Base-by-base conservation (phyloP, 2,888 invertebrate genomes). In the Perizoma affinitatum region DNA sequence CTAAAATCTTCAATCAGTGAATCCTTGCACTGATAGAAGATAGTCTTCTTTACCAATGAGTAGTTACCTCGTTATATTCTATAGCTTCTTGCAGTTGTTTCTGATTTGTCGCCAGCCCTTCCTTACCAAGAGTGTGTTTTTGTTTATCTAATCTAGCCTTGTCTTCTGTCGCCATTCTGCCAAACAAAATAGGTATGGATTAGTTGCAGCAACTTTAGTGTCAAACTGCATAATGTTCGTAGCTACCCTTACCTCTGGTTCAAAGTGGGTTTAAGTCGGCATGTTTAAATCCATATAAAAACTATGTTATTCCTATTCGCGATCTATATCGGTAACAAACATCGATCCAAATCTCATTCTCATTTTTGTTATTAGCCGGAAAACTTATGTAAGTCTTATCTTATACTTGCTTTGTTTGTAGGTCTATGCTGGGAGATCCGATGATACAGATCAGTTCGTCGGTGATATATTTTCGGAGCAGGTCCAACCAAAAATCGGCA, bases 141-240 rank as follows among this genome's bases (percentile, higher is more conserved):
- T 97, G 96, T 49, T 93, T 88, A 71, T 94, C 93, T 55, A 97
- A 85, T 49, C 98, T 93, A 9, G 92, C 87, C 70, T 95, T 94
- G 84, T 98, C 98, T 72, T 95, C 94, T 66, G 94, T 91, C 0
- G 95, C 94, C 93, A 97, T 94, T 74, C 94, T 93, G 59, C 91
- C 66, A 65, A 67, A 42, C n/a, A 41, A 58, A 35, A 58, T 7
- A n/a, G 36, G 42, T 49, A n/a, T 52, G 48, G 46, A 42, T 34
- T 52, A 67, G 91, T 82, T 81, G 38, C 76, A 36, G 36, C 6
- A 36, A 5, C 36, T 36, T 36, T 36, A 7, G 38, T 6, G 38
- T 7, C 38, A 38, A 38, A 7, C 38, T 22, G 3, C 22, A 22
- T 22, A 2, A 22, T 22, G 3, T 22, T 22, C 22, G 1, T 22